Conservation (phyloP, 2,888 invertebrate genomes). For the Synanthedon vespiformis region DNA sequence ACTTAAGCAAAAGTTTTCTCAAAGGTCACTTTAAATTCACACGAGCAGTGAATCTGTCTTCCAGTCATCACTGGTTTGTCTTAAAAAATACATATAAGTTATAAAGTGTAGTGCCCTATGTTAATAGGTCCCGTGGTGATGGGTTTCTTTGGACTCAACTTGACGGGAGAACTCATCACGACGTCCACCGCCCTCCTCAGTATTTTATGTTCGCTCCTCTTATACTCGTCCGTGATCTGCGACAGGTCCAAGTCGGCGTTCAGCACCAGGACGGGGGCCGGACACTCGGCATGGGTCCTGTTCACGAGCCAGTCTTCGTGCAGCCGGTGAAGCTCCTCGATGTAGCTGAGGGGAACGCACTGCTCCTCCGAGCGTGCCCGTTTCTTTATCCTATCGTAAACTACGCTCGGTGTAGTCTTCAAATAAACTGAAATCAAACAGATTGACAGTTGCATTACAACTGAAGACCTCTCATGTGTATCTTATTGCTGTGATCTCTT, state of each 20-base stretch:
- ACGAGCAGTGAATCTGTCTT: too few species aligned
- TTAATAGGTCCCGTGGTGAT: constrained; percentile 48
- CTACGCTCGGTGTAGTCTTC: constrained; percentile 74
- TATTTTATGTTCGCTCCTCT: constrained; percentile 70
- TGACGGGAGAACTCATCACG: constrained; percentile 59
- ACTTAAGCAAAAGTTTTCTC: too few species aligned
- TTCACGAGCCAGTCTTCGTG: constrained; percentile 80
- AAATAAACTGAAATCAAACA: constrained; percentile 70
- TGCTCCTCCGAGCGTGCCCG: constrained; percentile 86
- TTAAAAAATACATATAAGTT: too few species aligned
- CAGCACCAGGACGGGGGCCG: constrained; percentile 77
- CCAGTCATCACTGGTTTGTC: too few species aligned
- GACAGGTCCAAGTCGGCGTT: constrained; percentile 76
- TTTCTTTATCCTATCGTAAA: constrained; percentile 77
- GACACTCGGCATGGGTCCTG: constrained; percentile 67
- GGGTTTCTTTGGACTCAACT: constrained; percentile 60
- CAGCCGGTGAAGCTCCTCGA: constrained; percentile 81
- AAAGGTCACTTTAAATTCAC: too few species aligned
- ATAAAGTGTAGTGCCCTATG: constrained; percentile 27
- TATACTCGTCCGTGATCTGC: constrained; percentile 74
- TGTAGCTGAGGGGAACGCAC: constrained; percentile 82
- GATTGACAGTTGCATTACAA: background rate
- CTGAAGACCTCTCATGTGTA: background rate
- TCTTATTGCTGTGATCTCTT: too few species aligned
- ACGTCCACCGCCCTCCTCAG: constrained; percentile 58